Evolutionary conservation across 2,113 vertebrate genomes (phyloP).

Genomic region (Oryctolagus cuniculus): mOryCun1.1 NC_091437.1:88398501-88399000

Average conservation of each 20-base stretch:
- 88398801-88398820: background rate
- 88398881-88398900: background rate
- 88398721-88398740: background rate
- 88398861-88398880: background rate
- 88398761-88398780: background rate
- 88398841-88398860: background rate
- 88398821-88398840: background rate
- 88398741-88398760: background rate
- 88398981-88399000: background rate
- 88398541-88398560: background rate
- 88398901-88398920: background rate
- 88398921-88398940: background rate
- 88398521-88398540: background rate
- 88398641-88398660: background rate
- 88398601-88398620: background rate
- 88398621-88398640: background rate
- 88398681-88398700: background rate
- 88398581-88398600: background rate
- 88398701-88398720: background rate
- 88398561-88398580: no score
- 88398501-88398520: background rate
- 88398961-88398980: background rate
- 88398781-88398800: background rate
- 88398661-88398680: background rate
- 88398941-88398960: constrained; percentile 7